Conservation (phyloP, 2,113 vertebrate species). For the Narcine bancroftii region DNA sequence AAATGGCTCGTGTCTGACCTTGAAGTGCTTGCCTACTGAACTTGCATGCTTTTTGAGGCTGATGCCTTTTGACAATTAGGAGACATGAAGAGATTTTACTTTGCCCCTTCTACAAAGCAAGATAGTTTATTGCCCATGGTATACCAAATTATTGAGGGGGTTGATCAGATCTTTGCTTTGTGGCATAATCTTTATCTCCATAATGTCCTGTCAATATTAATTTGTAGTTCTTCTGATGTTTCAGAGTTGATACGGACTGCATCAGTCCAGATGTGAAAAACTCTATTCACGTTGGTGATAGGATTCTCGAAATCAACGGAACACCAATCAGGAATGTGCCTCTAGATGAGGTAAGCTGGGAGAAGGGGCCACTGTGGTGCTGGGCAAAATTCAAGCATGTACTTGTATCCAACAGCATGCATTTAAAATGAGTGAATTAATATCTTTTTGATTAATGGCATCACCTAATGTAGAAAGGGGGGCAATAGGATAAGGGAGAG, state of each 20-base stretch:
- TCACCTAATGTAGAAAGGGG: not conserved
- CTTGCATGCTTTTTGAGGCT: too few species aligned
- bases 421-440: not conserved
- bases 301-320: slow-evolving; percentile 92
- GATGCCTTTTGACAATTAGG: not conserved
- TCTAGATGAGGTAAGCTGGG: slow-evolving; percentile 73
- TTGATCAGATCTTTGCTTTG: not conserved
- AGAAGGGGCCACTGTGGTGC: not conserved
- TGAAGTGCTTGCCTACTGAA: not conserved
- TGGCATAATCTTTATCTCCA: not conserved
- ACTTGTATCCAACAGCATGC: not conserved
- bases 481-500: not conserved
- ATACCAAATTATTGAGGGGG: not conserved
- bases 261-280: slow-evolving; percentile 95
- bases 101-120: not conserved
- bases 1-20: not conserved
- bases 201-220: not conserved
- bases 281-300: slow-evolving; percentile 88
- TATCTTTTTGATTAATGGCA: not conserved
- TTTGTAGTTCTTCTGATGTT: not conserved
- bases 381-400: too few species aligned
- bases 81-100: not conserved
- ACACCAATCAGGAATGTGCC: slow-evolving; percentile 87
- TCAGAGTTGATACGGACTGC: slow-evolving; percentile 74
- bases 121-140: not conserved